Evolutionary conservation across 2,888 invertebrate species (phyloP).

Genomic region (Tetheella fluctuosa): DNA sequence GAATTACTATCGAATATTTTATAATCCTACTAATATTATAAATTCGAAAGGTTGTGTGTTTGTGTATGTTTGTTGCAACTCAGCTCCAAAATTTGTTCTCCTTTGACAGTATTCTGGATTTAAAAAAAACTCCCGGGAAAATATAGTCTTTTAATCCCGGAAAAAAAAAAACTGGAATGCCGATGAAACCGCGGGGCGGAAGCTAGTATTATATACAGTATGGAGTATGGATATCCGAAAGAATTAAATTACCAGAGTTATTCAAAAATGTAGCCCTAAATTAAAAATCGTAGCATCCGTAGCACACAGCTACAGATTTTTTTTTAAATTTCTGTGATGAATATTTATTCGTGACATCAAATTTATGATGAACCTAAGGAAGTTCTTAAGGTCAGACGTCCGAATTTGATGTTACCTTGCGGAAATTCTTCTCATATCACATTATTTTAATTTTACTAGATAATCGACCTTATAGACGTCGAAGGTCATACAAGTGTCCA

Average conservation of each 20-base stretch:
- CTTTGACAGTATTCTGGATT: too few relatives aligned
- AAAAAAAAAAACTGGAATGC: too few relatives aligned
- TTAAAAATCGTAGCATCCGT: background rate
- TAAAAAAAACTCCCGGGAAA: too few relatives aligned
- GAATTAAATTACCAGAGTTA: background rate
- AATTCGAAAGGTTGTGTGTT: too few relatives aligned
- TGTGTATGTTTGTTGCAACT: too few relatives aligned
- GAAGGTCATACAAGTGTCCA: conserved; percentile 39
- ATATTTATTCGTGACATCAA: background rate
- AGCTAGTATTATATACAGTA: too few relatives aligned
- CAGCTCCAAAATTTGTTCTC: too few relatives aligned
- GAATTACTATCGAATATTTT: too few relatives aligned
- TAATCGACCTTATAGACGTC: conserved; percentile 12
- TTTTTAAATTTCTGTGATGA: too few relatives aligned
- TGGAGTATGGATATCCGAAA: background rate
- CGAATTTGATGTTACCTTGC: conserved; percentile 9
- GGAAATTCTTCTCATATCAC: conserved; percentile 6
- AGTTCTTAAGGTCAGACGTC: background rate
- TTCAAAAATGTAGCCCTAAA: background rate
- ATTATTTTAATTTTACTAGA: conserved; percentile 3
- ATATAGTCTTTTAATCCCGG: too few relatives aligned
- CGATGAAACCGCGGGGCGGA: too few relatives aligned
- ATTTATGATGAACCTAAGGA: background rate
- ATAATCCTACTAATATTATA: too few relatives aligned
- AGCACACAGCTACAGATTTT: background rate